Evolutionary conservation across 2,888 invertebrate genomes (phyloP), one percentile per base, ranked within the genome.

Genomic region (Andrena dorsata): DNA sequence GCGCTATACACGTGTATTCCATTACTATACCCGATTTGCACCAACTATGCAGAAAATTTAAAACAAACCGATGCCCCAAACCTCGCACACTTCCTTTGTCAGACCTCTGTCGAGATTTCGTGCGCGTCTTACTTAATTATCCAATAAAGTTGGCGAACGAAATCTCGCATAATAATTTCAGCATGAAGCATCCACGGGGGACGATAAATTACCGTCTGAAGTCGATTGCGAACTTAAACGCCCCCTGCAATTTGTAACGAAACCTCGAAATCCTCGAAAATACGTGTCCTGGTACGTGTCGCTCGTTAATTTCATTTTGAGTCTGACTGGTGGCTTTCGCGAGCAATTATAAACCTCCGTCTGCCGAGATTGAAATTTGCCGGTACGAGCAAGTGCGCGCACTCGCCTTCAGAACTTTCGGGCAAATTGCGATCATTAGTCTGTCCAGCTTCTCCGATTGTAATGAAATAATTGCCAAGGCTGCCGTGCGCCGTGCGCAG

Each of bases 391-490:
- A 61, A 53, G 58, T 74, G 60, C 75, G 72, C 26, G 16, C 28
- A 66, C 16, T 56, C 68, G 30, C 69, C 13, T 69, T 47, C 74
- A 77, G 75, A 74, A 76, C 71, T 84, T 75, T 73, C 87, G 75
- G 68, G 61, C 80, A 86, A 86, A 86, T 86, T 87, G 73, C 87
- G 75, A 77, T 85, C 87, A 81, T 86, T 80, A 86, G 87, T 80
- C 82, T 85, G 65, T 64, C 35, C n/a, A 49, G 73, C 49, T 68
- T 58, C 68, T 80, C 58, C 65, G 87, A 86, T 85, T 85, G 80
- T 86, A 87, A 86, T 86, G 87, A 87, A 86, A 86, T 86, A 87
- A 86, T 87, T 87, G 86, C 80, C 47, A 20, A 26, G 63, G 32
- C 61, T 35, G 53, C 64, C 13, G 51, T 69, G 58, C 23, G 56